These are phyloP conservation scores for Pocillopora verrucosa DNA, from an alignment of 64 coral and sea anemone species.

Conservation along the genomic window DNA sequence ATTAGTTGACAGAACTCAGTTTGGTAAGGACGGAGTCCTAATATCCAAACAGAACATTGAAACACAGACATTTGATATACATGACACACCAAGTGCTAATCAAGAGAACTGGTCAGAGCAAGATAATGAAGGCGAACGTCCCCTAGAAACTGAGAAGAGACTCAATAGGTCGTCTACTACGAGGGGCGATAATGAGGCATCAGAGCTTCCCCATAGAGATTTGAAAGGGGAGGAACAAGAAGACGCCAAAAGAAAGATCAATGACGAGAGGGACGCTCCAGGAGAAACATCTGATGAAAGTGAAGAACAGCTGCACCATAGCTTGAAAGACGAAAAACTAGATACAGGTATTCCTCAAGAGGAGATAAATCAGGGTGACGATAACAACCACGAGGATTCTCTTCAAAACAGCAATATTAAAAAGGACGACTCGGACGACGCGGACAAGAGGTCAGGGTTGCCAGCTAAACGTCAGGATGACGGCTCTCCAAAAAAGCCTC, in stretches of 20 bases:
- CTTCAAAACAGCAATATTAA: no score
- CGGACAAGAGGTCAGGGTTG: neutral
- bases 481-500: neutral
- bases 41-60: neutral
- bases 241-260: neutral
- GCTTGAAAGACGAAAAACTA: neutral
- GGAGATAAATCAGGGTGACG: neutral
- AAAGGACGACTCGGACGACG: neutral
- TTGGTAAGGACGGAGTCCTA: conserved; percentile 9
- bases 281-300: neutral
- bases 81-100: neutral
- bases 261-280: neutral
- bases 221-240: conserved; percentile 5
- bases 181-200: neutral
- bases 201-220: neutral
- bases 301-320: neutral
- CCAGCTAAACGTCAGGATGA: neutral
- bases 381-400: no score
- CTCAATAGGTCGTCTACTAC: neutral
- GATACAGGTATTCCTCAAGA: neutral
- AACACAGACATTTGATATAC: neutral
- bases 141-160: neutral
- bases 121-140: neutral
- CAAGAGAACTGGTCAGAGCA: neutral
- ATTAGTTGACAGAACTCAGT: conserved; percentile 58